phyloP scores from a whole-genome alignment of 2,888 invertebrate genomes.

The Acanthopleura granulata region DNA sequence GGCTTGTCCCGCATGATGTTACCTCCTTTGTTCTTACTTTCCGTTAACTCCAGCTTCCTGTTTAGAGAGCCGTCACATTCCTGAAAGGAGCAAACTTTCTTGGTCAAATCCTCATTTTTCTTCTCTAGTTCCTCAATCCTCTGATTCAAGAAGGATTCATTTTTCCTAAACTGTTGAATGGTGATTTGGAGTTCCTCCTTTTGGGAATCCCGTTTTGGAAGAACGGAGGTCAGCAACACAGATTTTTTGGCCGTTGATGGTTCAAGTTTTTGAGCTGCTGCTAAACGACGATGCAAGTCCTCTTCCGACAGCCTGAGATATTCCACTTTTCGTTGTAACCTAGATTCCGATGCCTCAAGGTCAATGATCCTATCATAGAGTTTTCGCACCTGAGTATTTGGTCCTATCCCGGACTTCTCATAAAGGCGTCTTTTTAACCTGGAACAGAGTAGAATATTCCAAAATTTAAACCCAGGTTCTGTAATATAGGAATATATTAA shows the following conservation, averaged over 20 bases:
- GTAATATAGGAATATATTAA: too few relatives aligned
- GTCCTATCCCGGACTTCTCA: not conserved
- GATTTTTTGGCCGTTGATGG: not conserved
- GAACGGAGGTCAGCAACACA: not conserved
- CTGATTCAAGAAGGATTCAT: not conserved
- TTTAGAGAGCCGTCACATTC: not conserved
- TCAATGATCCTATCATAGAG: not conserved
- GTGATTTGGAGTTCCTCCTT: not conserved
- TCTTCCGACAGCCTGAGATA: not conserved
- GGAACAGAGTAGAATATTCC: not conserved
- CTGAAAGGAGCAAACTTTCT: not conserved
- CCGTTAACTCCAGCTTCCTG: conserved; percentile 14
- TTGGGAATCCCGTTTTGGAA: not conserved
- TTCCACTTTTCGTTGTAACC: conserved; percentile 7
- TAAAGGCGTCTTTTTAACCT: not conserved
- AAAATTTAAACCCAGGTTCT: too few relatives aligned
- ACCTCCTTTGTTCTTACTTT: conserved; percentile 15
- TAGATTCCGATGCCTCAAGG: not conserved
- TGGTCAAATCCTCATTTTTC: not conserved
- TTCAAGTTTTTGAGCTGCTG: not conserved
- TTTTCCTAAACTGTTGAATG: not conserved
- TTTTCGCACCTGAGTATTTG: not conserved
- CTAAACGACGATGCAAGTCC: conserved; percentile 5
- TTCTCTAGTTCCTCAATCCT: not conserved
- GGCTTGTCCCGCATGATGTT: conserved; percentile 55